Base-by-base conservation (phyloP, 2,888 invertebrate genomes). In the Conchocele bisecta region DNA sequence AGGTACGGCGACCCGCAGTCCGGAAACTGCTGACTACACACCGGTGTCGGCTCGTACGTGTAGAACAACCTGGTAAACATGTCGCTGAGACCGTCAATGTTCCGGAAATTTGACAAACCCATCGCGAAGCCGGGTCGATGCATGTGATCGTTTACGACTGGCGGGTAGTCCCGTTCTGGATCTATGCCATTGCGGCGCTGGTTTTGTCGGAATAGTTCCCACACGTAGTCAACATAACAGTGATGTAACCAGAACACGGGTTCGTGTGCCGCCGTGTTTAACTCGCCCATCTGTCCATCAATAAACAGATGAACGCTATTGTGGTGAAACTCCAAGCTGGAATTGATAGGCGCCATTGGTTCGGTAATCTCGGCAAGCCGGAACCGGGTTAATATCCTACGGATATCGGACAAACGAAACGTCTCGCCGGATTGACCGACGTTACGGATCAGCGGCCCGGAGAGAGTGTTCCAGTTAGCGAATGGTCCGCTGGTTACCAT, bases 241-340 rank as follows among this genome's bases (percentile, higher is more conserved):
- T 87, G 86, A 41, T 85, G 83, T 17, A 85, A 46, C 76, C 83
- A 88, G 65, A 87, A 88, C 11, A 85, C 64, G 0, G 86, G 86
- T 57, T 88, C 88, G 56, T 76, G 82, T 1, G 87, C 70, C 0
- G 88, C 83, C 0, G 86, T 86, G 22, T 83, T 78, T 20, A 87
- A 58, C 11, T 73, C 74, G 2, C 75, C 83, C 84, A 88, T 83
- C 41, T 84, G 83, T 11, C 84, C 84, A 41, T 80, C 88, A 6
- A 86, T 75, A 70, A 74, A 87, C n/a, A 83, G 51, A 65, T 88
- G 88, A 15, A 84, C 81, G 24, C 81, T 83, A n/a, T 82, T 84
- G 29, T 86, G 86, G n/a, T 83, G 81, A 31, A 87, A 81, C 60
- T 88, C 88, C 24, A 88, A 69, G 60, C 84, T 83, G 24, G 76